Conservation (phyloP, 2,113 vertebrate species). For the Recurvirostra avosetta region DNA sequence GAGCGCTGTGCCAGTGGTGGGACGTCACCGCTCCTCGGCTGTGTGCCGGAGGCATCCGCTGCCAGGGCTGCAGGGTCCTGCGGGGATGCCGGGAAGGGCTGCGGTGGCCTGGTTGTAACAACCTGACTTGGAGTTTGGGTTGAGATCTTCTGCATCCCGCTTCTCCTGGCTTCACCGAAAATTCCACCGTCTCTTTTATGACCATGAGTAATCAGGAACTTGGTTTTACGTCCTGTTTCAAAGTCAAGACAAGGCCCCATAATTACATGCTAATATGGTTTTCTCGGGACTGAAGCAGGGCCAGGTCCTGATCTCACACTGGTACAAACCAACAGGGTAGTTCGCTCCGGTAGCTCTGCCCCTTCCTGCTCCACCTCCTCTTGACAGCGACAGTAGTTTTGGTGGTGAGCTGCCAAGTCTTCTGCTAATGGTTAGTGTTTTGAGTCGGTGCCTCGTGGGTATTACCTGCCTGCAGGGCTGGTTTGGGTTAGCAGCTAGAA, state of each 20-base stretch:
- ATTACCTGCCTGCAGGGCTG: not conserved
- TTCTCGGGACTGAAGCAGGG: not conserved
- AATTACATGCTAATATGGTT: not conserved
- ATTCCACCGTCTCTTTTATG: not conserved
- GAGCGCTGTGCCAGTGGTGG: not conserved
- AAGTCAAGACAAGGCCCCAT: not conserved
- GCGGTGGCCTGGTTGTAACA: not conserved
- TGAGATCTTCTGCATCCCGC: not conserved
- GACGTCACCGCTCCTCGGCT: accelerated
- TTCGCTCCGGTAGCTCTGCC: not conserved
- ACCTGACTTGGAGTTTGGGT: not conserved
- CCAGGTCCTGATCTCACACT: not conserved
- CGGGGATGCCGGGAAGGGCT: not conserved
- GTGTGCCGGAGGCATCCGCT: not conserved
- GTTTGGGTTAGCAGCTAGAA: not conserved
- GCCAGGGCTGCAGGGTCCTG: not conserved
- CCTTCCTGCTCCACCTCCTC: not conserved
- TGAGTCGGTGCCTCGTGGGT: accelerated
- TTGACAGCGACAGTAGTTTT: not conserved
- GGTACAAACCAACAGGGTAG: not conserved
- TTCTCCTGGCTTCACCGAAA: not conserved
- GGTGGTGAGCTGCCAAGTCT: not conserved
- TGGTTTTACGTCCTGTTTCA: not conserved
- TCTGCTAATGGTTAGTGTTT: not conserved
- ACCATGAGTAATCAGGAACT: constrained; percentile 1